Evolutionary conservation across 2,113 vertebrate species (phyloP).

Genomic region (Oreochromis spilurus): DNA sequence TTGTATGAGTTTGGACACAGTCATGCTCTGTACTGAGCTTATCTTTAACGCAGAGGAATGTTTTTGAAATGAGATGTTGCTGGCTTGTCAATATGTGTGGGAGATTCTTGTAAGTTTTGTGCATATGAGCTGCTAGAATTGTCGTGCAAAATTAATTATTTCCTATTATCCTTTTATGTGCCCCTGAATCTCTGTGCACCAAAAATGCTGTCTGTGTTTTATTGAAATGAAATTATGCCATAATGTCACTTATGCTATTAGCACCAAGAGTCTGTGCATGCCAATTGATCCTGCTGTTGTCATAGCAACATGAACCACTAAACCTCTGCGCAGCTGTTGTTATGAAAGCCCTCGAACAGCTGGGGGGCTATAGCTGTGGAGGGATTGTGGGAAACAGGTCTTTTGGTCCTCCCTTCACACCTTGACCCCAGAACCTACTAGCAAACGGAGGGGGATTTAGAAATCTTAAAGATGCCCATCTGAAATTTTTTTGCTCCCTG

Average conservation of each 20-base stretch:
- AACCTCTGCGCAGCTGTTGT: constrained; percentile 78
- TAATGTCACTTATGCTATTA: constrained; percentile 75
- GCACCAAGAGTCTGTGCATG: constrained; percentile 65
- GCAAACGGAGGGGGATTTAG: constrained; percentile 39
- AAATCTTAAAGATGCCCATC: constrained; percentile 49
- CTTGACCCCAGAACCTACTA: constrained; percentile 56
- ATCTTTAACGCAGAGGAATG: constrained; percentile 5
- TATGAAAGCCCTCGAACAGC: constrained; percentile 76
- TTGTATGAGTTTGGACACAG: constrained; percentile 44
- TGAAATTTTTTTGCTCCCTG: constrained; percentile 19
- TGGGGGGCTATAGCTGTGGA: constrained; percentile 71
- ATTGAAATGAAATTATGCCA: constrained; percentile 69
- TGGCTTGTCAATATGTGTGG: constrained; percentile 20
- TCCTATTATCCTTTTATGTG: constrained; percentile 48
- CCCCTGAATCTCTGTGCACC: constrained; percentile 40
- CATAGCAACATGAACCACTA: constrained; percentile 76
- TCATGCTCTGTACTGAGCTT: neutral
- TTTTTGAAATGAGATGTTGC: constrained; percentile 26
- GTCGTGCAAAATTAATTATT: constrained; percentile 62
- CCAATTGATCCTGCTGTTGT: constrained; percentile 74
- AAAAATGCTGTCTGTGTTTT: constrained; percentile 59
- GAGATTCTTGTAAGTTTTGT: constrained; percentile 25
- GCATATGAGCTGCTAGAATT: constrained; percentile 14
- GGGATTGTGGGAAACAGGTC: constrained; percentile 74
- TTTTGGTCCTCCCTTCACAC: constrained; percentile 62